A percentile compares a stretch with the other conserved stretches of the same genome.
Conservation (phyloP, 2,888 invertebrate species). For the Dioctria rufipes region DNA sequence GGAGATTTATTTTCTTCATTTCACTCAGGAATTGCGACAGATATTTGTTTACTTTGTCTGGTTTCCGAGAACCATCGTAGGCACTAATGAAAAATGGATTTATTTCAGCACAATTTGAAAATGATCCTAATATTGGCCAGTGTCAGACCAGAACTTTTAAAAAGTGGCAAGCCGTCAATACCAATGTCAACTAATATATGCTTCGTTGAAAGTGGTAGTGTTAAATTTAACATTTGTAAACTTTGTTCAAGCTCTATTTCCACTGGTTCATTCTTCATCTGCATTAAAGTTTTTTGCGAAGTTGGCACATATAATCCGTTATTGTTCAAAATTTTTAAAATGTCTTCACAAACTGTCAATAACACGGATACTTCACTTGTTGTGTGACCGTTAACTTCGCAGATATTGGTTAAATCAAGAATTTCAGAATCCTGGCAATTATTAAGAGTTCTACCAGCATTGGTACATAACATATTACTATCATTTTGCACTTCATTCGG, state of each 20-base stretch:
- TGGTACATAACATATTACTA: too few species aligned
- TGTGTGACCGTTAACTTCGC: too few species aligned
- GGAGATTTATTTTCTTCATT: too few species aligned
- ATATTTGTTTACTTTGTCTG: background rate
- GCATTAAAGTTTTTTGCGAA: background rate
- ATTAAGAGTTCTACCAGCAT: too few species aligned
- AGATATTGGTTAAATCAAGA: too few species aligned
- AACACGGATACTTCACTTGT: too few species aligned
- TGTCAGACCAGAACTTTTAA: background rate
- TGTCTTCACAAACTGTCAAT: too few species aligned
- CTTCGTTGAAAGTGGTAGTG: rapidly evolving
- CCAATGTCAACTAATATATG: background rate
- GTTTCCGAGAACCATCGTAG: background rate
- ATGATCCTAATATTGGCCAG: background rate
- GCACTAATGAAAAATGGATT: background rate
- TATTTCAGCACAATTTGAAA: background rate
- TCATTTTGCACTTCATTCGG: too few species aligned
- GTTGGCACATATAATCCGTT: background rate
- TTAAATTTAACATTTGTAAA: background rate
- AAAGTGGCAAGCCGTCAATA: background rate
- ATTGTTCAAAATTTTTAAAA: too few species aligned
- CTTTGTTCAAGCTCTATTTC: background rate
- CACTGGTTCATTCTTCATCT: background rate
- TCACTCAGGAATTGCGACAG: too few species aligned
- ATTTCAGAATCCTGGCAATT: too few species aligned